These are phyloP conservation scores for Geopemphigus sp. DNA, from an alignment of 1,140 invertebrate genomes.

Conservation along the genomic window DNA sequence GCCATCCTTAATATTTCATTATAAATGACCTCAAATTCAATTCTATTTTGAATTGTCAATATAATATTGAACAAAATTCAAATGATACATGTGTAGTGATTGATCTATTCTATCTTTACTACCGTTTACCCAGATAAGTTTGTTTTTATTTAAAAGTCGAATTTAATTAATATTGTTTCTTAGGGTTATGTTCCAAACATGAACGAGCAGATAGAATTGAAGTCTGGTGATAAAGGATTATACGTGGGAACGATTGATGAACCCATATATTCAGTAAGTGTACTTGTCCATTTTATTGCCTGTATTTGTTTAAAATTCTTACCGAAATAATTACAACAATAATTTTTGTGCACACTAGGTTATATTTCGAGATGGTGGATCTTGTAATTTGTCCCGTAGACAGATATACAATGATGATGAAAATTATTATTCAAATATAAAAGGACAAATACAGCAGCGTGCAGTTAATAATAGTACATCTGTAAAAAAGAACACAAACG, in stretches of 20 bases:
- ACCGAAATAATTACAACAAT: neutral
- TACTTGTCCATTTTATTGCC: no score
- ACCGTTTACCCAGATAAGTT: no score
- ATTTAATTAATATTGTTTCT: neutral
- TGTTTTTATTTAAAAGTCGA: neutral
- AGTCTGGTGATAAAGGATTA: neutral
- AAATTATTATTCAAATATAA: no score
- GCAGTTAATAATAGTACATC: neutral
- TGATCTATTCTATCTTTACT: no score
- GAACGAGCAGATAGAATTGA: constrained; percentile 12
- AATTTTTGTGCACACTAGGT: neutral
- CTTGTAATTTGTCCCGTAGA: neutral
- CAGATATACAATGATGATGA: constrained; percentile 22
- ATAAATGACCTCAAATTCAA: no score
- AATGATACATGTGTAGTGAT: no score
- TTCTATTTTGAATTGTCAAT: no score
- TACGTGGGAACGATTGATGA: neutral
- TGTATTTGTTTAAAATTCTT: neutral
- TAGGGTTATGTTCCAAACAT: neutral
- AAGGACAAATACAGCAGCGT: no score
- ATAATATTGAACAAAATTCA: no score
- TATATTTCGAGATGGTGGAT: neutral
- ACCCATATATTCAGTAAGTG: neutral
- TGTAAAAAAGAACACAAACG: neutral
- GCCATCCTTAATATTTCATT: no score